These are phyloP conservation scores for Paratilapia polleni DNA, from an alignment of 2,113 vertebrate genomes.

Conservation along the genomic window DNA sequence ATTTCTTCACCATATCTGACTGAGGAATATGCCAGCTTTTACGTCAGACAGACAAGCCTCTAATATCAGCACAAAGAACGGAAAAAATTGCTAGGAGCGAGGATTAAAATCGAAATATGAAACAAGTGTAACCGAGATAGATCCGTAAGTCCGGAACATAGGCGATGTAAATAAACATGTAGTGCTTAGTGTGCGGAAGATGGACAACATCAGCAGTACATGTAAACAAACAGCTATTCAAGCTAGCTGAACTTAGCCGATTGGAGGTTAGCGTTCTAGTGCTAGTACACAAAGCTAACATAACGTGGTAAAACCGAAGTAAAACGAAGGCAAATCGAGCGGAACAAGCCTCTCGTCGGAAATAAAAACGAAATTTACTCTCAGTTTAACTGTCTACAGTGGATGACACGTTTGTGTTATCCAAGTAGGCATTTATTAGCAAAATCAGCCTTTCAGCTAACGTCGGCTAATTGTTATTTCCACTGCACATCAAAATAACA, in stretches of 20 bases:
- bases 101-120: conserved; percentile 20
- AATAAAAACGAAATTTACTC: neutral
- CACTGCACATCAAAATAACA: neutral
- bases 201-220: neutral
- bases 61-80: conserved; percentile 64
- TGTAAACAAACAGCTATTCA: conserved; percentile 69
- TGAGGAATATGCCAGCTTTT: conserved; percentile 17
- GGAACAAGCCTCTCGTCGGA: neutral
- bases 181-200: too few species aligned
- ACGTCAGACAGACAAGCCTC: conserved; percentile 13
- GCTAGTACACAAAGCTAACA: conserved; percentile 48
- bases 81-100: conserved; percentile 31
- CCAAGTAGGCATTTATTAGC: neutral
- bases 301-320: neutral
- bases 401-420: conserved; percentile 1
- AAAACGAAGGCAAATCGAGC: neutral
- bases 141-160: neutral
- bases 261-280: conserved; percentile 37
- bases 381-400: neutral
- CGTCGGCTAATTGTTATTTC: conserved; percentile 19
- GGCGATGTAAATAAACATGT: neutral
- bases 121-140: neutral
- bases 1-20: neutral
- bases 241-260: conserved; percentile 60
- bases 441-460: conserved; percentile 42